A percentile compares a stretch with the other conserved stretches of the same genome.
Evolutionary conservation across 2,888 invertebrate genomes (phyloP).

Genomic region (Diabrotica balteata): DNA sequence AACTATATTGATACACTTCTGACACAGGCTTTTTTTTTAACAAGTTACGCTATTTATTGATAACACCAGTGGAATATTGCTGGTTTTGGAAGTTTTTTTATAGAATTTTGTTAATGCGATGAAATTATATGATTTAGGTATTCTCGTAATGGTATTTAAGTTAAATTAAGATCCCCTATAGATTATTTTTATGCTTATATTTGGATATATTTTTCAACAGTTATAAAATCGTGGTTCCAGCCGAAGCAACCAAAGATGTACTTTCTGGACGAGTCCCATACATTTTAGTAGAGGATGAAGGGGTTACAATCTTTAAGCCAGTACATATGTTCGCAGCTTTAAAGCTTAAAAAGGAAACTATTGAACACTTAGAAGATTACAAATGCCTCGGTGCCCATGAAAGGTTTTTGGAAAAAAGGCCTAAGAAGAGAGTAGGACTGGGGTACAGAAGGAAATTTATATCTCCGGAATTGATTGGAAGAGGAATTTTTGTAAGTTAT

Average conservation of each 20-base stretch:
- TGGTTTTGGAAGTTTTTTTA: too few relatives aligned
- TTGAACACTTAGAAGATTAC: constrained; percentile 54
- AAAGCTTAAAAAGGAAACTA: constrained; percentile 68
- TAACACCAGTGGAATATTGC: too few relatives aligned
- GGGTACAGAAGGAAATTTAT: constrained; percentile 52
- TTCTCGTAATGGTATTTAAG: too few relatives aligned
- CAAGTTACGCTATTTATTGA: too few relatives aligned
- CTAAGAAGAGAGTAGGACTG: constrained; percentile 45
- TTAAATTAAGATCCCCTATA: too few relatives aligned
- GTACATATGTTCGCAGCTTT: constrained; percentile 78
- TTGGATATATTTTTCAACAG: constrained; percentile 8
- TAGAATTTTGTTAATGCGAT: too few relatives aligned
- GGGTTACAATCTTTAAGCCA: constrained; percentile 74
- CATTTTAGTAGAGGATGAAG: constrained; percentile 74
- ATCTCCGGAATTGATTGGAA: constrained; percentile 50
- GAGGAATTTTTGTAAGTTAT: constrained; percentile 53
- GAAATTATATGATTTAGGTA: too few relatives aligned
- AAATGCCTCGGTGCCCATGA: constrained; percentile 56
- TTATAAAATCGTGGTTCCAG: constrained; percentile 67
- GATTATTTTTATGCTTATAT: too few relatives aligned
- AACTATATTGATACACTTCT: too few relatives aligned
- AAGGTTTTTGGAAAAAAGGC: constrained; percentile 47
- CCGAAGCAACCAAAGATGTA: constrained; percentile 77
- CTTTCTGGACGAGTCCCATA: constrained; percentile 78
- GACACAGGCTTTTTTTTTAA: too few relatives aligned